Conservation (phyloP, 2,888 invertebrate species). For the Euproctis similis region DNA sequence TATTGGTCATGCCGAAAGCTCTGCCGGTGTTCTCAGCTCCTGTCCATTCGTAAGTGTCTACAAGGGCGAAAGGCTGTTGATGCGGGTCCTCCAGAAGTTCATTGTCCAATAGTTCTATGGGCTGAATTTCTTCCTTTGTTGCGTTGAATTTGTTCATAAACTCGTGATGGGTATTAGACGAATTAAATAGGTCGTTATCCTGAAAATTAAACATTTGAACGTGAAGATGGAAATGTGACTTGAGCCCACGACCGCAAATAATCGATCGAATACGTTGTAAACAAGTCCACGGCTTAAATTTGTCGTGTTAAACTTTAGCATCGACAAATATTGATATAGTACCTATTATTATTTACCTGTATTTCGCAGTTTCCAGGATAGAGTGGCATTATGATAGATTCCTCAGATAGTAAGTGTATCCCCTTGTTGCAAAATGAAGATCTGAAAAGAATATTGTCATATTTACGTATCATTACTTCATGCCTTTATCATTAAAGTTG, state of each 20-base stretch:
- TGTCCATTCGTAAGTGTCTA: constrained; percentile 71
- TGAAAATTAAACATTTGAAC: constrained; percentile 14
- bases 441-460: constrained; percentile 63
- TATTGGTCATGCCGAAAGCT: constrained; percentile 77
- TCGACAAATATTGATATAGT: no score
- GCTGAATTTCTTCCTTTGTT: constrained; percentile 34
- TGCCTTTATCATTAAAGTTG: no score
- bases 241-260: no score
- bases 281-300: no score
- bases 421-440: constrained; percentile 88
- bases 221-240: background rate
- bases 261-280: background rate
- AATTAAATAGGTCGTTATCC: constrained; percentile 35
- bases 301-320: no score
- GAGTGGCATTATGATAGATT: constrained; percentile 82
- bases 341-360: no score
- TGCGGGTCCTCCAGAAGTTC: constrained; percentile 59
- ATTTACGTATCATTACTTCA: no score
- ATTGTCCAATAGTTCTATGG: constrained; percentile 54
- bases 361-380: constrained; percentile 86
- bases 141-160: constrained; percentile 27
- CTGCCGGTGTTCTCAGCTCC: constrained; percentile 73
- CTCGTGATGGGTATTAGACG: constrained; percentile 31
- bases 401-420: constrained; percentile 83
- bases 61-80: constrained; percentile 50